Base-by-base conservation (phyloP, 2,888 invertebrate genomes). In the Antheraea yamamai region DNA sequence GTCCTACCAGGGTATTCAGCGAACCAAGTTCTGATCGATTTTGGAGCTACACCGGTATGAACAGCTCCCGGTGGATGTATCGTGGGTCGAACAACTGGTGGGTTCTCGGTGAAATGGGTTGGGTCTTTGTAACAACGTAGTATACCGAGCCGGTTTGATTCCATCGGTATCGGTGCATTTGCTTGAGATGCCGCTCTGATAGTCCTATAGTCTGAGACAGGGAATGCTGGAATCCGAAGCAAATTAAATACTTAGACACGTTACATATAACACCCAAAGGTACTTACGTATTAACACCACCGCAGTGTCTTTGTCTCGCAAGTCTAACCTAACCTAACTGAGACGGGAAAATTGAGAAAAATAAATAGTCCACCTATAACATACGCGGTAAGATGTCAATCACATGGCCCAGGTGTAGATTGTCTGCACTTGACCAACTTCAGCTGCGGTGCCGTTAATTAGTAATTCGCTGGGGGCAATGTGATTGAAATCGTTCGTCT, bases 61-160 rank as follows among this genome's bases (percentile, higher is more conserved):
- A 92, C 85, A 0, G 78, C 77, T 0, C 89, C 81, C 0, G 95
- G 93, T 0, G 96, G 95, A 78, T 96, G 91, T 39, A 96, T 95
- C 0, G 93, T 93, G 0, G 96, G 96, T 66, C 95, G 91, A 10
- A 93, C 93, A 0, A 95, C 91, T 0, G 96, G 95, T 0, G 95
- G 94, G 66, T 92, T 92, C 0, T 91, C 90, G 0, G 88, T 85
- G 87, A 97, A 97, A 81, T 94, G 92, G 0, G 95, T 96, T 0
- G 96, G 96, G 82, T 97, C 96, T 76, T 96, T 95, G 85, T 96
- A 96, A 61, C 96, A 96, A 4, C 95, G 87, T 16, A 95, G 92
- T 52, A 96, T 85, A n/a, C 96, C 96, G 0, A 95, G 91, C 0
- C 94, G 90, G 75, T 95, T 94, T 73, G 95, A 93, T 77, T 95